Evolutionary conservation across 2,113 vertebrate genomes (phyloP).

Genomic region (Spheniscus mendiculus): DNA sequence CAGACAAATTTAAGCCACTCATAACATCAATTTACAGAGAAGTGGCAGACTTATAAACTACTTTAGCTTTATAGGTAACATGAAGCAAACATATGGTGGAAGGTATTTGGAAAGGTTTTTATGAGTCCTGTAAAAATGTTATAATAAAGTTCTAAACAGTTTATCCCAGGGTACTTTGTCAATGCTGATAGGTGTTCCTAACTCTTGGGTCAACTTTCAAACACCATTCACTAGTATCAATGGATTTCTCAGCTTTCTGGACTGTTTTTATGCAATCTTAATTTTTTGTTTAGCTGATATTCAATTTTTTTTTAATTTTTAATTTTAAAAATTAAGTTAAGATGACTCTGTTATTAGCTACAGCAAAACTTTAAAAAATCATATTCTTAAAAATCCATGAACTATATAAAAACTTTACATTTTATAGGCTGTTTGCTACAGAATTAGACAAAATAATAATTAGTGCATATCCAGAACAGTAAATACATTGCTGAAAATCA

Average conservation of each 20-base stretch:
- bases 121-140: neutral
- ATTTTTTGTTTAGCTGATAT: neutral
- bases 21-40: neutral
- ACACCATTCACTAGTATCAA: neutral
- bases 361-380: neutral
- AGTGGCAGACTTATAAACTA: constrained; percentile 30
- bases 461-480: neutral
- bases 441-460: neutral
- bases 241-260: neutral
- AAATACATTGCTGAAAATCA: neutral
- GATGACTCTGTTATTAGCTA: neutral
- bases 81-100: neutral
- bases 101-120: constrained; percentile 8
- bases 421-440: neutral
- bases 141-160: neutral
- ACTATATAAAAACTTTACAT: neutral
- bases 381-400: neutral
- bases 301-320: neutral
- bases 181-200: neutral
- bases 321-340: neutral
- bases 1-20: constrained; percentile 22
- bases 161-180: neutral
- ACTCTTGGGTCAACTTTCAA: neutral
- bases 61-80: constrained; percentile 27
- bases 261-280: neutral